These are phyloP conservation scores for Hololepta plana DNA, from an alignment of 2,888 invertebrate species.

Conservation along the genomic window DNA sequence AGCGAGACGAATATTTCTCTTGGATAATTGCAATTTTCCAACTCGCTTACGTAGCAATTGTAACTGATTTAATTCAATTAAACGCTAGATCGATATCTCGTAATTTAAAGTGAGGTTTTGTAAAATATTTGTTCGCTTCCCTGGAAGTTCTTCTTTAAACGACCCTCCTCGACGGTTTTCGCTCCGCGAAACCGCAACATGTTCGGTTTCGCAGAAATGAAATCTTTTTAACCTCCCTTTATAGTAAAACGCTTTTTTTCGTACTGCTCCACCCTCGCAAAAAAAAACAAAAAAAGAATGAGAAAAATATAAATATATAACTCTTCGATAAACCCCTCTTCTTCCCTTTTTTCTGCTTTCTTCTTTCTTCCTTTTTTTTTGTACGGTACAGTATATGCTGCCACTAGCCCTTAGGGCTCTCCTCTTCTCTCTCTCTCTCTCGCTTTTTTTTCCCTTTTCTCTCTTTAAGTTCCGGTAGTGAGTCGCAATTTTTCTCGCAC, in stretches of 20 bases:
- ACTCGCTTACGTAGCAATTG: no score
- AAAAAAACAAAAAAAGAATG: neutral
- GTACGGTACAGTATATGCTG: neutral
- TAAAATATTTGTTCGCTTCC: no score
- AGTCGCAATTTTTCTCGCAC: conserved; percentile 31
- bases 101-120: no score
- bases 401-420: neutral
- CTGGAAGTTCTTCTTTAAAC: no score
- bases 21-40: no score
- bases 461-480: conserved; percentile 13
- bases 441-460: conserved; percentile 5
- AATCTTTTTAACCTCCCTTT: conserved; percentile 26
- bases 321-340: conserved; percentile 23
- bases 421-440: neutral
- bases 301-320: conserved; percentile 13
- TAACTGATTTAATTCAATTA: no score
- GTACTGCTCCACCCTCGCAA: neutral
- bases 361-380: conserved; percentile 1
- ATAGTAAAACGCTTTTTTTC: conserved; percentile 6
- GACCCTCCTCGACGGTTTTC: no score
- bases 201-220: conserved; percentile 27
- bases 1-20: no score
- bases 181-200: conserved; percentile 20
- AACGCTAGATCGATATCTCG: no score
- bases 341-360: conserved; percentile 6